A percentile compares a stretch with the other conserved stretches of the same genome.
Evolutionary conservation across 2,888 invertebrate species (phyloP).

Genomic region (Biston betularia): DNA sequence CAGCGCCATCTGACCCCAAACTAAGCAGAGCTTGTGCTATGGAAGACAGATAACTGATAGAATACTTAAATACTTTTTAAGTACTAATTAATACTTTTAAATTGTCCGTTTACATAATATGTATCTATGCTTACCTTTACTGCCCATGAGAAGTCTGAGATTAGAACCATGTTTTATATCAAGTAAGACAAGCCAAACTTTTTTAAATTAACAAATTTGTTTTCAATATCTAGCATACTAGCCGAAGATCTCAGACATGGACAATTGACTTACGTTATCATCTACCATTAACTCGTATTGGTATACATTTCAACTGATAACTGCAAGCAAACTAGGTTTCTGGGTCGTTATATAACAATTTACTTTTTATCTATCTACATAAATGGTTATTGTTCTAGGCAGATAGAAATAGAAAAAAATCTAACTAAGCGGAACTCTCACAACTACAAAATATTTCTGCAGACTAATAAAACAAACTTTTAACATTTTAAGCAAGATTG

Average conservation of each 20-base stretch:
- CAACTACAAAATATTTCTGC: not conserved
- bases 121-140: no score
- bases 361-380: conserved; percentile 1
- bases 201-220: no score
- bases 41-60: no score
- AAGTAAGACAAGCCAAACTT: no score
- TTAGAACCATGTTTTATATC: no score
- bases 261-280: not conserved
- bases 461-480: not conserved
- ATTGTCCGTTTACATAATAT: no score
- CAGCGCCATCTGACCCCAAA: no score
- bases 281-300: conserved; percentile 10
- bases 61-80: no score
- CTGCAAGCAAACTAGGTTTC: conserved; percentile 20
- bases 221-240: not conserved
- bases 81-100: no score
- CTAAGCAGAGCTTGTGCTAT: no score
- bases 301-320: conserved; percentile 19
- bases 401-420: not conserved
- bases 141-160: no score
- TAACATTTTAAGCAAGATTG: conserved; percentile 8
- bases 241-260: no score
- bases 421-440: not conserved
- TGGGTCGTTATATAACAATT: conserved; percentile 14
- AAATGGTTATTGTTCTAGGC: conserved; percentile 1